Base-by-base conservation (phyloP, 92 coral and sea anemone species). In the Scolanthus callimorphus region DNA sequence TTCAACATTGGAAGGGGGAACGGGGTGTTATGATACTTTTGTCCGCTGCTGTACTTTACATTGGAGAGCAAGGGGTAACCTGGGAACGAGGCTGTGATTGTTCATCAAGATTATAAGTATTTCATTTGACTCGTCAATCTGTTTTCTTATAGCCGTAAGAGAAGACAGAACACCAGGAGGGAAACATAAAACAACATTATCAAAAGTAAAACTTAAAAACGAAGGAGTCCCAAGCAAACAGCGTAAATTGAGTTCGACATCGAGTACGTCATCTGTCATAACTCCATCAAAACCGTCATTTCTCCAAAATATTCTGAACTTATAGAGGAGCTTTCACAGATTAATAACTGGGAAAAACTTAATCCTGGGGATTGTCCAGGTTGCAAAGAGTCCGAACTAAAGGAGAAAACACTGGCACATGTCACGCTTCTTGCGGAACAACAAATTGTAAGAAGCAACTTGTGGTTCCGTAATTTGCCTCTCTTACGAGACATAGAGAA, bases 141-240 rank as follows among this genome's bases (percentile, higher is more conserved):
- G 57, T 11, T 60, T 39, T 55, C 59, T 45, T 62, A 11, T 29
- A 94, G 99, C 99, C 70, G 99, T 94, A 19, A 70, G 99, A 20
- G 99, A 94, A 62, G 99, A 94, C 57, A 68, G 99, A 31, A 76
- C 99, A 1, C 99, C 99, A 0, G 99, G 99, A 2, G 99, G 99
- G 21, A 89, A 85, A 70, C 96, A 88, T 80, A 88, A 88, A 58
- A 28, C 55, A 1, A 49, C 46, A n/a, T 8, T 52, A 2, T 25
- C 30, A 2, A 29, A 63, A 17, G 15, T 49, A 17, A 62, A 81
- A 12, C 17, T 63, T 46, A 64, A 69, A 73, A 59, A 74, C 19
- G 72, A 69, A 19, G 60, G 75, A 51, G 48, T 38, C 1, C 77
- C 89, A 3, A 39, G 64, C 49, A 82, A 82, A 50, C 73, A 39